Evolutionary conservation across 2,113 vertebrate species (phyloP).

Genomic region (Ursus arctos): DNA sequence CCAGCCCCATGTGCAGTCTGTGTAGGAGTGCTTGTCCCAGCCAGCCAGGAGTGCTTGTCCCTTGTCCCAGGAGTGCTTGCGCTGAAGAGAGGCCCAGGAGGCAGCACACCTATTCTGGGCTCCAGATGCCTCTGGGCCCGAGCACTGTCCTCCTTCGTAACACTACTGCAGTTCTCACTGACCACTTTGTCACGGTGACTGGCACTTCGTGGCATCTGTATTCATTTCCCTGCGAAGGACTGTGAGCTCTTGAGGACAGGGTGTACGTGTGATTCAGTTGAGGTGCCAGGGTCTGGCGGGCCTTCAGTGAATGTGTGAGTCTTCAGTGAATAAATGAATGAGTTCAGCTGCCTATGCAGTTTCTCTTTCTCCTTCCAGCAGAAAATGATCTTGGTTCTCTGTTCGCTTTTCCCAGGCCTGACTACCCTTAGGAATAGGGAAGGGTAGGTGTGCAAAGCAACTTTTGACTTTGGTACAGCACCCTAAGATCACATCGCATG

Average conservation of each 20-base stretch:
- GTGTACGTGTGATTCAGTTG: background rate
- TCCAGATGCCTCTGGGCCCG: background rate
- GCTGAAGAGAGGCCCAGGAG: background rate
- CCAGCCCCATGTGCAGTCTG: background rate
- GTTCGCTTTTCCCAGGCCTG: conserved; percentile 8
- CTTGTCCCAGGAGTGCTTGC: background rate
- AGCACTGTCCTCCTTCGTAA: background rate
- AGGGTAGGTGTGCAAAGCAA: background rate
- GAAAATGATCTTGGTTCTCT: conserved; percentile 15
- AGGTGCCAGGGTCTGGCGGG: background rate
- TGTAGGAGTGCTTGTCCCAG: background rate
- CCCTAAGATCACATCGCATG: background rate
- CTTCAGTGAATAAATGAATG: background rate
- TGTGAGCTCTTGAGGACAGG: background rate
- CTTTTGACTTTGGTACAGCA: background rate
- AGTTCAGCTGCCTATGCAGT: background rate
- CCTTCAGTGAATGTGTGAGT: conserved; percentile 17
- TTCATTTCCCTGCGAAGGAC: conserved; percentile 16
- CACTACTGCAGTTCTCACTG: background rate
- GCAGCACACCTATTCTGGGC: background rate
- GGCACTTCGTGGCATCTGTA: background rate
- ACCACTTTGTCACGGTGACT: background rate
- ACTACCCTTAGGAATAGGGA: background rate
- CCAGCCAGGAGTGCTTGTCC: background rate
- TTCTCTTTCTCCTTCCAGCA: background rate